Base-by-base conservation (phyloP, 1,140 invertebrate genomes). In the Heliconius nattereri region DNA sequence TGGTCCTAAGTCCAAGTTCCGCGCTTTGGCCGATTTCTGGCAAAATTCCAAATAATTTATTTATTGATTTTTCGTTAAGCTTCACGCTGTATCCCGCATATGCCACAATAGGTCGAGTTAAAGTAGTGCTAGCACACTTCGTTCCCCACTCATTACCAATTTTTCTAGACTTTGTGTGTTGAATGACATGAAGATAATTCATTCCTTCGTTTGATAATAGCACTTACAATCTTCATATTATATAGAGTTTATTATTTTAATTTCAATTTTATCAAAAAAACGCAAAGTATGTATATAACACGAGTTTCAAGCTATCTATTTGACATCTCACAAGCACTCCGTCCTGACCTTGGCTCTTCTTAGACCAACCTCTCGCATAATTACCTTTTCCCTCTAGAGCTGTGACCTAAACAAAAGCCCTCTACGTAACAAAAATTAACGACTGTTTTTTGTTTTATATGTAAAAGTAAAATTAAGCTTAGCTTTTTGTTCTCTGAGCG, bases 391-490 rank as follows among this genome's bases (percentile, higher is more conserved):
- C 26, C 60, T 26, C 60, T 66, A 66, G 60, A 16, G n/a, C 3
- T 60, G 57, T 60, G 57, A 60, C 57, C 57, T 60, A 60, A 60
- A 60, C 57, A 26, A 60, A 60, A 60, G 57, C 57, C n/a, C 57
- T 60, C 57, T n/a, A 23, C 57, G 57, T 60, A 26, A 60, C 57
- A 60, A 11, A 66, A 66, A 26, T 66, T 66, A 66, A 66, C 26
- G 40, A 73, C 32, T 73, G 32, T 73, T 73, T 72, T 73, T 73
- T 73, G 20, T 73, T 49, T 49, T 26, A 11, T 45, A 73, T 13
- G n/a, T 45, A 23, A 73, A 45, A 13, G 11, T 45, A 13, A 13
- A 45, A 45, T 40, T 13, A 13, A 40, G 11, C 40, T 40, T 40
- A 40, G 40, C 2, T 40, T 40, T 11, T 40, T 40, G 37, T 40